Conservation (phyloP, 2,888 invertebrate species). For the Dusona sp. region DNA sequence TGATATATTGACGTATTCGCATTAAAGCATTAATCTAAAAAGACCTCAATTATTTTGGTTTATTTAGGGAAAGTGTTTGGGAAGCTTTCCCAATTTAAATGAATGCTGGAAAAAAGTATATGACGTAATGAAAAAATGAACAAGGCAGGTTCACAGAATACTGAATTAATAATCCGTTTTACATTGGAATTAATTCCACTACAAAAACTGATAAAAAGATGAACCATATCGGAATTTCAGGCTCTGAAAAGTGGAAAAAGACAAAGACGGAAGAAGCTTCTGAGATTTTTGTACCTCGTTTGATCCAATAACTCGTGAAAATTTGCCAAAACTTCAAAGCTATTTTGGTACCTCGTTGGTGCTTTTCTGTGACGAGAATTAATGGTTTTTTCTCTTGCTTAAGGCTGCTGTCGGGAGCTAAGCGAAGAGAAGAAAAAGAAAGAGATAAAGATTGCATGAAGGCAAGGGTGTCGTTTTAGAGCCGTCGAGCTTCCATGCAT, state of each 20-base stretch:
- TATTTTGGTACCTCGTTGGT: conserved; percentile 27
- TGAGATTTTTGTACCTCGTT: conserved; percentile 36
- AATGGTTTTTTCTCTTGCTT: conserved; percentile 68
- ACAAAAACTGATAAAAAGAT: neutral
- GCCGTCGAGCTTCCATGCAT: conserved; percentile 53
- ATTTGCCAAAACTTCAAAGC: conserved; percentile 77
- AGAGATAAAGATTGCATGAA: conserved; percentile 47
- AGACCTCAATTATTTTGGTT: neutral
- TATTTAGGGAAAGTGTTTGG: neutral
- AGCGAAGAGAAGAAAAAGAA: conserved; percentile 11
- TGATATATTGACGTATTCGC: neutral
- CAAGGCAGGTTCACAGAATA: neutral
- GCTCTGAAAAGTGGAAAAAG: neutral
- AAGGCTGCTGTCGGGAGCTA: conserved; percentile 43
- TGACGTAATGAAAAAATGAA: neutral
- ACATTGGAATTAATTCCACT: neutral
- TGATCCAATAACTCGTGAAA: conserved; percentile 72
- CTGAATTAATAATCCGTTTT: neutral
- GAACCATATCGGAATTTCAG: neutral
- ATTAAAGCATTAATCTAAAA: neutral
- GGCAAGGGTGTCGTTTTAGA: conserved; percentile 52
- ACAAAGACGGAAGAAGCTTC: neutral
- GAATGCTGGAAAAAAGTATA: neutral
- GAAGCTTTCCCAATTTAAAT: neutral
- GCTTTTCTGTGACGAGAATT: conserved; percentile 70